Percentiles rank a stretch among this genome's conserved stretches.
Evolutionary conservation across 2,113 vertebrate species (phyloP).

Genomic region (Prionailurus bengalensis): DNA sequence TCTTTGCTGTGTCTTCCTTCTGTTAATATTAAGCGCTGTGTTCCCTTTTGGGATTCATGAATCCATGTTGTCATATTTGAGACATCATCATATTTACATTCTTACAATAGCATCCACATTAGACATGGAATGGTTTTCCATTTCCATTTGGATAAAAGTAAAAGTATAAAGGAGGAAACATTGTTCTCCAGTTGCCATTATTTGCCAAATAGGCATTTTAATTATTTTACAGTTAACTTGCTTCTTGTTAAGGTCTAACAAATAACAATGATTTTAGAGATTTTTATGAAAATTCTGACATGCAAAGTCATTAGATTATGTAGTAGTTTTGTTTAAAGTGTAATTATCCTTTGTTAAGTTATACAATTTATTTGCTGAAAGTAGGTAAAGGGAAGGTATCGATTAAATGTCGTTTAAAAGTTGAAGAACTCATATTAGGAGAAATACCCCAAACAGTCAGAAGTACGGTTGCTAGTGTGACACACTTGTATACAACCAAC

Average conservation of each 20-base stretch:
- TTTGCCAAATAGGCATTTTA: neutral
- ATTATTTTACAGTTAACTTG: neutral
- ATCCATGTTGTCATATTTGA: neutral
- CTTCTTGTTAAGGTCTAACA: neutral
- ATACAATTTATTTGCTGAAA: neutral
- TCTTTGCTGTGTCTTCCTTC: neutral
- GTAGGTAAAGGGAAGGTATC: neutral
- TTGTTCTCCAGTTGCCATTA: neutral
- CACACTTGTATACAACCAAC: neutral
- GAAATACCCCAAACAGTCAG: neutral
- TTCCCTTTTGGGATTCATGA: neutral
- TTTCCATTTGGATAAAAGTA: neutral
- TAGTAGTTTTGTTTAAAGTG: conserved; percentile 11
- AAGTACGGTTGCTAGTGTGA: neutral
- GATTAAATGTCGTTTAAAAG: neutral
- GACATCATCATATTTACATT: neutral
- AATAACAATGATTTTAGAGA: neutral
- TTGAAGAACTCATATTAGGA: neutral
- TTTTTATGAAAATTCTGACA: neutral
- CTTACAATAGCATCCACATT: neutral
- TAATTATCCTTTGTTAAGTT: neutral
- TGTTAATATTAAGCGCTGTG: neutral
- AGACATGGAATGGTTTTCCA: neutral
- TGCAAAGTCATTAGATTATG: neutral
- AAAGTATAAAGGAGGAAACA: neutral